Percentiles rank a stretch among this genome's conserved stretches.
Evolutionary conservation across 2,888 invertebrate species (phyloP).

Genomic region (Papilio demoleus): DNA sequence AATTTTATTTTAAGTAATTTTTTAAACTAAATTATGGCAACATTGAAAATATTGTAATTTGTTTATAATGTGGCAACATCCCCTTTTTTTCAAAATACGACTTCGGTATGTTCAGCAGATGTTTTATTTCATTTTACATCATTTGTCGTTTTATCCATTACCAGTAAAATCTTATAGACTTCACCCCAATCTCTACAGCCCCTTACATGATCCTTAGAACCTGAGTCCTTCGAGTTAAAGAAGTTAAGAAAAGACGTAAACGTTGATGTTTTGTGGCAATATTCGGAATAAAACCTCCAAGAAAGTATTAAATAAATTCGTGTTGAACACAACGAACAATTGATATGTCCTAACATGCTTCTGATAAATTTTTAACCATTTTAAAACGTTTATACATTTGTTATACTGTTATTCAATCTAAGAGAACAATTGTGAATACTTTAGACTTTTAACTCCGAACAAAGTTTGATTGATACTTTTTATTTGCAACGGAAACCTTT

Average conservation of each 20-base stretch:
- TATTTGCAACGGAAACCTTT: constrained; percentile 33
- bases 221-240: too few species aligned
- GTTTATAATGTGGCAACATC: too few species aligned
- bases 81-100: too few species aligned
- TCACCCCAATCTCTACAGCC: too few species aligned
- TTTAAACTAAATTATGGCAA: too few species aligned
- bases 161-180: too few species aligned
- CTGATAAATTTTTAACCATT: background rate
- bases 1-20: too few species aligned
- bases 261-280: background rate
- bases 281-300: background rate
- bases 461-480: background rate
- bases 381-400: constrained; percentile 9
- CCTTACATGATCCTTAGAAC: too few species aligned
- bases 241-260: background rate
- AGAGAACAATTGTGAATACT: background rate
- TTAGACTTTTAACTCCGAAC: background rate
- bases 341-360: constrained; percentile 31
- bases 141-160: too few species aligned
- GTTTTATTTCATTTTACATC: too few species aligned
- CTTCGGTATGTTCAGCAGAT: too few species aligned
- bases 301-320: background rate
- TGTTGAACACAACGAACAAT: constrained; percentile 17
- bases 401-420: constrained; percentile 6
- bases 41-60: too few species aligned